Percentiles rank a stretch among this genome's conserved stretches.
These are phyloP conservation scores for Smittia aterrima DNA, from an alignment of 2,888 invertebrate genomes.

Conservation along the genomic window DNA sequence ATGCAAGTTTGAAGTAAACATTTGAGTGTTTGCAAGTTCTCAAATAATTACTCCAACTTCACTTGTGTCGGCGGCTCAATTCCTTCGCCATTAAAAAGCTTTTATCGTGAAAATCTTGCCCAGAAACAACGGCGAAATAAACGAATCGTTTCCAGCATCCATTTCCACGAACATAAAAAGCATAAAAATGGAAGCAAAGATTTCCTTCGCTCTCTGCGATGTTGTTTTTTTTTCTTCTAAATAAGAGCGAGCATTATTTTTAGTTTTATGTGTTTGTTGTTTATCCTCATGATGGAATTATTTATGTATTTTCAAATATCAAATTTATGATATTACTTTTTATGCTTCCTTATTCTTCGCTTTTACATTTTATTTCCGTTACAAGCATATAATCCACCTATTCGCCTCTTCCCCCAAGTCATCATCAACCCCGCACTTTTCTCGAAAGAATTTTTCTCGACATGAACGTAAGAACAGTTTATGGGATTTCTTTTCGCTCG, in stretches of 20 bases:
- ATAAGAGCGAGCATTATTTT: conserved; percentile 39
- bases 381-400: conserved; percentile 28
- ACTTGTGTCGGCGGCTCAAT: not conserved
- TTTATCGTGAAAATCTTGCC: not conserved
- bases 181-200: not conserved
- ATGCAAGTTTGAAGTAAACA: not conserved
- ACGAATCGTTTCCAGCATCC: not conserved
- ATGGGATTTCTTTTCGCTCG: conserved; percentile 3
- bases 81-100: conserved; percentile 2
- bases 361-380: conserved; percentile 22
- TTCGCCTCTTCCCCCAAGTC: not conserved
- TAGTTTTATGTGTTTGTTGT: conserved; percentile 40
- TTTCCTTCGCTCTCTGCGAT: not conserved
- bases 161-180: conserved; percentile 5
- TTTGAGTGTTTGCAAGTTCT: not conserved
- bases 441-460: not conserved
- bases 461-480: conserved; percentile 20
- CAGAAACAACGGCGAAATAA: not conserved
- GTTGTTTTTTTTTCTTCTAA: conserved; percentile 11
- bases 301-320: conserved; percentile 41
- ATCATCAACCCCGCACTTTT: not conserved
- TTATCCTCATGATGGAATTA: conserved; percentile 40
- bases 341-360: conserved; percentile 28
- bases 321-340: conserved; percentile 42
- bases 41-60: not conserved